Evolutionary conservation across 2,888 invertebrate species (phyloP), one percentile per base, ranked within the genome.

Genomic region (Cantharis rufa): DNA sequence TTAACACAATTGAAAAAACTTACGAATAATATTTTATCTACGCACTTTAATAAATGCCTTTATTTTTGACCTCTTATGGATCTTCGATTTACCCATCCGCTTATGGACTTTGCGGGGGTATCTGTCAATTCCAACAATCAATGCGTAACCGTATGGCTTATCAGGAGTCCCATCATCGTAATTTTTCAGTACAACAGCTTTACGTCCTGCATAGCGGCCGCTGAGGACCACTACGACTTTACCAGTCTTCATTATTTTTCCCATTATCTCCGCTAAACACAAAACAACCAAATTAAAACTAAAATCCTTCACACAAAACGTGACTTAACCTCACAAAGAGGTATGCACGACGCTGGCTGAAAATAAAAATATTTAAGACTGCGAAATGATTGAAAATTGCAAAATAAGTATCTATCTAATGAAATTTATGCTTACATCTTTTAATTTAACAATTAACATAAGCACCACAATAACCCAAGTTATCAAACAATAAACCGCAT

Each of bases 21-120:
- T 15, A 3, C 15, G 0, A 63, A 48, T 2, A 32, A 13, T 1
- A 32, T 13, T 48, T n/a, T 9, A 48, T n/a, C 1, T 48, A 86
- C 89, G 89, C 86, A 97, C 96, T 92, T 96, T 98, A 79, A 99
- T 92, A 89, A 99, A 99, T 81, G 99, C 96, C 94, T 99, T 99
- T 84, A 99, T 94, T 90, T 98, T 98, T 83, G 96, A 98, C 86
- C 98, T 24, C 10, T 28, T 28, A 11, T 28, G 27, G 4, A 28
- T 10, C 27, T 28, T 28, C 0, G 27, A 28, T 28, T 28, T 28
- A 0, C 27, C 27, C 10, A 28, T 28, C 0, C 27, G 27, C 3
- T 28, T 28, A 28, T 28, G 27, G 0, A 28, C 27, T 10, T 28
- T 28, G 0, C 27, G 10, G 0, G 27, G 27, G 3, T 28, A 28